phyloP scores from a whole-genome alignment of 2,888 invertebrate species.

The Zhengitettix transpicula region DNA sequence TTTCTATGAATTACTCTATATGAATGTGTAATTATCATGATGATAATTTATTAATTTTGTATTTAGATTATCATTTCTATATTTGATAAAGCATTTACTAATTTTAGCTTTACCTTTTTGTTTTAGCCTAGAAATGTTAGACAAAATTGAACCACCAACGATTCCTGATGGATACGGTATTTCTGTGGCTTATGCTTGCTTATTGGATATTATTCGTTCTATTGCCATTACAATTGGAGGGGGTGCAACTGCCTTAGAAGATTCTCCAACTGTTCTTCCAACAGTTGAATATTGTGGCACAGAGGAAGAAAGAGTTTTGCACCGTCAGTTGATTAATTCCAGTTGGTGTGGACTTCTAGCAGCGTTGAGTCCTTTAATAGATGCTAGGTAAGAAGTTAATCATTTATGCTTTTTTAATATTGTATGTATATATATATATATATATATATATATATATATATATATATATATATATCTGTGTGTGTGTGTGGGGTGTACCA shows the following conservation, averaged over 20 bases:
- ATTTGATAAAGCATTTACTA: neutral
- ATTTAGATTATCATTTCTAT: slow-evolving; percentile 1
- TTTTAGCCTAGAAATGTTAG: slow-evolving; percentile 82
- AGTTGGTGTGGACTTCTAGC: slow-evolving; percentile 91
- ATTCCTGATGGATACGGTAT: slow-evolving; percentile 97
- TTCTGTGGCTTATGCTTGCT: slow-evolving; percentile 84
- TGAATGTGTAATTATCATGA: neutral
- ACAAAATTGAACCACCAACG: slow-evolving; percentile 81
- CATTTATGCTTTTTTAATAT: too few species aligned
- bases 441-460: too few species aligned
- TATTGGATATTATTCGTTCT: slow-evolving; percentile 81
- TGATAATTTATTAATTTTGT: neutral
- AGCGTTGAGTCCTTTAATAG: slow-evolving; percentile 78
- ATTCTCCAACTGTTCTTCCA: neutral
- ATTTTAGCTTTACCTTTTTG: slow-evolving; percentile 2
- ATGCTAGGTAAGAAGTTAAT: slow-evolving; percentile 47
- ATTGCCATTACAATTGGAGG: slow-evolving; percentile 52
- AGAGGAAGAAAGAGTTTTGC: slow-evolving; percentile 31
- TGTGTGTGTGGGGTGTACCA: too few species aligned
- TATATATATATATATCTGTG: too few species aligned
- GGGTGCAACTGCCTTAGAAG: slow-evolving; percentile 27
- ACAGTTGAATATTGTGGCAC: slow-evolving; percentile 5
- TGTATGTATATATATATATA: too few species aligned
- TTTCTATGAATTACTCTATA: neutral
- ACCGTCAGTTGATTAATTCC: slow-evolving; percentile 70